Base-by-base conservation (phyloP, 2,797 vertebrate species). In the Schizopygopsis malacanthus region DNA sequence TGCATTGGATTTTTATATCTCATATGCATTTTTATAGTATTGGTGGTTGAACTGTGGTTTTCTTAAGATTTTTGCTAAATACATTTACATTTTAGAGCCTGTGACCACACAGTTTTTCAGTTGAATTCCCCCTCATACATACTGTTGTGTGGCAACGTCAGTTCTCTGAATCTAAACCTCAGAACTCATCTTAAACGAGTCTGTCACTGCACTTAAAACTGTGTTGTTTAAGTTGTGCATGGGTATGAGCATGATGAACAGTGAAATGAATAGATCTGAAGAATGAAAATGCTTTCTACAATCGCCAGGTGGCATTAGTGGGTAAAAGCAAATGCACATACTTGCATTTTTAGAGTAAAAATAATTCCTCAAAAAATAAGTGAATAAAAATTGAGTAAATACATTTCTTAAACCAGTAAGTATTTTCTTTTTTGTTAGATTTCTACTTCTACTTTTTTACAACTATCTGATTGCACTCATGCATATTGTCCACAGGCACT, bases 111-210 rank as follows among this genome's bases (percentile, higher is more conserved):
- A n/a, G 18, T 72, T 52, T 76, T 81, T 69, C 28, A 45, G 18
- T 25, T 63, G 70, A 86, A 72, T 89, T 85, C 41, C 86, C 87
- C 84, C 13, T 65, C 33, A 65, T 37, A 56, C 47, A 28, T 73
- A 70, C 9, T 80, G 83, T 85, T 86, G 61, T 65, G 15, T 47
- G 85, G 11, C 63, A 83, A 18, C 54, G 63, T 63, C 83, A 80
- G 28, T 89, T 89, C 86, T 59, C 79, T 83, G 83, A 87, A 87
- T 52, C 28, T 77, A 41, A 84, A 52, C 18, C 70, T 85, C 65
- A 71, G 41, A 71, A 79, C 61, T 45, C 3, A 28, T 22, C 12
- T 59, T 18, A 54, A 70, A 54, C 47, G 4, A 54, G 20, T 5
- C 10, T 65, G 81, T 7, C 22, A 25, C 33, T 39, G 33, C 82